A percentile compares a stretch with the other conserved stretches of the same genome.
Evolutionary conservation across 2,888 invertebrate species (phyloP).

Genomic region (Macrophya alboannulata): DNA sequence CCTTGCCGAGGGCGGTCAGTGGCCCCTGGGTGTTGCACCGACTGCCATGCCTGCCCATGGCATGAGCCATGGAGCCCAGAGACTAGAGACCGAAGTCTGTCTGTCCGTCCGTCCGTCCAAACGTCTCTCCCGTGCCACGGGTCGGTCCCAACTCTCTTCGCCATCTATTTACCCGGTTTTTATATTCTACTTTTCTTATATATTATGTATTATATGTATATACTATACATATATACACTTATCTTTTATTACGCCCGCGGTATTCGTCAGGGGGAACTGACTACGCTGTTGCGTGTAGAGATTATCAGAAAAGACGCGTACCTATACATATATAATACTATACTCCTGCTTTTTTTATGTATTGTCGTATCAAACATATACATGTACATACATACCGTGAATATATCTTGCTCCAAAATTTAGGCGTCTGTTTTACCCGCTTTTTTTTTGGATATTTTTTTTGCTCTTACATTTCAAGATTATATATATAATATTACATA

Average conservation of each 20-base stretch:
- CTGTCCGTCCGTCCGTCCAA: background rate
- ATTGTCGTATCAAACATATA: too few species aligned
- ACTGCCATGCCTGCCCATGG: constrained; percentile 60
- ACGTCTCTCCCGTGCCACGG: background rate
- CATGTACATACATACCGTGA: background rate
- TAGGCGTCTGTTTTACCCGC: background rate
- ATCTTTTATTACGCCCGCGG: background rate
- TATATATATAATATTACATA: background rate
- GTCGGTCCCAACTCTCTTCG: background rate
- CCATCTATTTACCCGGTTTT: background rate
- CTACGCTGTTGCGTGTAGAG: background rate
- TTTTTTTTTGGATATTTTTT: background rate
- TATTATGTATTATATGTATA: background rate
- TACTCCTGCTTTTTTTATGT: background rate
- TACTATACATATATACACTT: background rate
- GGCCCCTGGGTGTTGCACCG: constrained; percentile 74
- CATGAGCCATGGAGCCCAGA: constrained; percentile 32
- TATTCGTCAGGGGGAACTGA: background rate
- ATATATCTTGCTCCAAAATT: too few species aligned
- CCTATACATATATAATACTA: too few species aligned
- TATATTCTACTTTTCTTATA: background rate
- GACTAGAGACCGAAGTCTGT: constrained; percentile 37
- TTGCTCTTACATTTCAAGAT: background rate
- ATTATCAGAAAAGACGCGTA: background rate
- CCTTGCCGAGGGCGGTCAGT: constrained; percentile 80